These are phyloP conservation scores for Heterochromis multidens DNA, from an alignment of 2,113 vertebrate genomes.

Conservation along the genomic window DNA sequence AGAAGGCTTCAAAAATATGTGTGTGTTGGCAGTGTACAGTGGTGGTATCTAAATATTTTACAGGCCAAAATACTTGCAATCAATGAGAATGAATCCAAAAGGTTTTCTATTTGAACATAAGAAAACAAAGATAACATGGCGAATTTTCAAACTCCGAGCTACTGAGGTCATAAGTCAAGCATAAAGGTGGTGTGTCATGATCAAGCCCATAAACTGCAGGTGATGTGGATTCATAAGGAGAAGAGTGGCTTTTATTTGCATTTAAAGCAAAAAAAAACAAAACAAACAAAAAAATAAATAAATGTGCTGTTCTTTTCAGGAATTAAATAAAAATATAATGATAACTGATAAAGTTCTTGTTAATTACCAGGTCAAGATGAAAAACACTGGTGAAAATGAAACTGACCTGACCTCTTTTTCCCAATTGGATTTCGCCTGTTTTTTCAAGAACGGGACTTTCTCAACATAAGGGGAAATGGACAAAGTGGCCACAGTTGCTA, in stretches of 20 bases:
- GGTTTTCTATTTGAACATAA: neutral
- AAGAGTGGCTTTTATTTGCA: constrained; percentile 14
- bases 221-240: neutral
- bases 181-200: neutral
- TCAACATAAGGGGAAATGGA: neutral
- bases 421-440: constrained; percentile 36
- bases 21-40: neutral
- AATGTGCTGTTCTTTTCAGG: neutral
- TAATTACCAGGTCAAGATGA: constrained; percentile 5
- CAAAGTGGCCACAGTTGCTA: constrained; percentile 22
- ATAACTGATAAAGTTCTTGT: constrained; percentile 14
- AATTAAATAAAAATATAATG: neutral
- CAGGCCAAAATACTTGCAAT: neutral
- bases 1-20: neutral
- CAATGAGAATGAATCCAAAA: neutral
- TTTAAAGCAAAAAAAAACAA: constrained; percentile 22
- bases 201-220: neutral
- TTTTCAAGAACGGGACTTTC: constrained; percentile 32
- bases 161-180: neutral
- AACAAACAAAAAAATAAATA: too few species aligned
- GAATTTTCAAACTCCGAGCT: neutral
- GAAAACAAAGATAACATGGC: neutral
- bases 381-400: constrained; percentile 31
- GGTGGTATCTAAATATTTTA: neutral
- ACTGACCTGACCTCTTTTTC: neutral